These are phyloP conservation scores for Blennius ocellaris DNA, from an alignment of 2,113 vertebrate species.

Conservation along the genomic window DNA sequence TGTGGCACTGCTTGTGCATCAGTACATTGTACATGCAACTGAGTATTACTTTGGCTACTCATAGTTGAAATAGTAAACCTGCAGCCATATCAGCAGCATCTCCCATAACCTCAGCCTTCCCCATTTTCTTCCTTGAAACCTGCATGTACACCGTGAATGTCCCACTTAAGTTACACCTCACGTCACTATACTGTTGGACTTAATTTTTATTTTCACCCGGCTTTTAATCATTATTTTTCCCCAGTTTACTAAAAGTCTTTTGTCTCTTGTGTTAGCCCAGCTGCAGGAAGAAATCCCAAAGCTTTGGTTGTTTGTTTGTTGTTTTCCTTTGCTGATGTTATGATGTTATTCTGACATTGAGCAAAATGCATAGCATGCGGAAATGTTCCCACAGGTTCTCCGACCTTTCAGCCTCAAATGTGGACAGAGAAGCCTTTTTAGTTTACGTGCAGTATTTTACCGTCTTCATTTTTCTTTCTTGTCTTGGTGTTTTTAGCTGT, in stretches of 20 bases:
- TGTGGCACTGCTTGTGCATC: constrained; percentile 17
- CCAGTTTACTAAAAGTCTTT: constrained; percentile 83
- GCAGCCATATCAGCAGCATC: constrained; percentile 76
- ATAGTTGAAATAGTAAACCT: constrained; percentile 4
- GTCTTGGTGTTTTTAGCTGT: neutral
- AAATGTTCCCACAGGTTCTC: constrained; percentile 64
- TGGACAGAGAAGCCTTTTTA: constrained; percentile 82
- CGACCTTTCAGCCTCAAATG: constrained; percentile 21
- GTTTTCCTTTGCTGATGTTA: constrained; percentile 32
- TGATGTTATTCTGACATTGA: constrained; percentile 54
- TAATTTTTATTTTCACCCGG: constrained; percentile 50
- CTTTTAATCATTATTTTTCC: constrained; percentile 46
- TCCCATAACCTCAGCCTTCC: constrained; percentile 68
- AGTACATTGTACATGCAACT: constrained; percentile 4
- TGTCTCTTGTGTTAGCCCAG: constrained; percentile 76
- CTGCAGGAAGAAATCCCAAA: constrained; percentile 80
- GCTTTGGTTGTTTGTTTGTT: constrained; percentile 71
- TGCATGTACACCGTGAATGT: constrained; percentile 83
- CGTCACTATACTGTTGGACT: constrained; percentile 66
- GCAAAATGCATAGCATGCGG: constrained; percentile 81
- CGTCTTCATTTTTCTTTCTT: neutral
- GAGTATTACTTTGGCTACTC: constrained; percentile 1
- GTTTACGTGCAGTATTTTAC: constrained; percentile 51
- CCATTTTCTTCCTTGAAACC: constrained; percentile 70
- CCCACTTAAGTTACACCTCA: constrained; percentile 76